These are phyloP conservation scores for Conus betulinus DNA, from an alignment of 1,140 invertebrate species.

Conservation along the genomic window DNA sequence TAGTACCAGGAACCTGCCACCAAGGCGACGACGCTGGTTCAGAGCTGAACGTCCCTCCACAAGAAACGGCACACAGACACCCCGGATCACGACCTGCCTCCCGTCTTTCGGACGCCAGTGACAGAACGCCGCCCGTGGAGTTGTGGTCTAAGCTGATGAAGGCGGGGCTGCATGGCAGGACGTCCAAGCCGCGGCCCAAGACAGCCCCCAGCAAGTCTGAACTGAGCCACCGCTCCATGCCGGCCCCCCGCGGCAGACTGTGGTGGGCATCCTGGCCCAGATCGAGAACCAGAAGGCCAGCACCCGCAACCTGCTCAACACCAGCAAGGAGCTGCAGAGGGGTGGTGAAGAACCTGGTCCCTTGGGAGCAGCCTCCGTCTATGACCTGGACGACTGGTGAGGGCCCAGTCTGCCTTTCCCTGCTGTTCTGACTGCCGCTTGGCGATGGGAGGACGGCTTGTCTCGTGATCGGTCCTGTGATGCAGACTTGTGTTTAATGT, in stretches of 20 bases:
- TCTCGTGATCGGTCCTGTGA: background rate
- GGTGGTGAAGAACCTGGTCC: slow-evolving; percentile 2
- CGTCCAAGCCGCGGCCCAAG: background rate
- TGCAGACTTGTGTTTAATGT: background rate
- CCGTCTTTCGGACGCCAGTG: slow-evolving; percentile 2
- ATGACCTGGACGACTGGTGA: background rate
- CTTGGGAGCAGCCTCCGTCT: background rate
- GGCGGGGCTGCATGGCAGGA: background rate
- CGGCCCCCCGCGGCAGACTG: slow-evolving; percentile 2
- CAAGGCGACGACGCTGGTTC: background rate
- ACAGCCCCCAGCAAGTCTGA: slow-evolving; percentile 10
- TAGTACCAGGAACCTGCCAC: background rate
- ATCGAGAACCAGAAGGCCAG: slow-evolving; percentile 20
- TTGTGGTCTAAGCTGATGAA: background rate
- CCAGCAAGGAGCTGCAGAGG: slow-evolving; percentile 19
- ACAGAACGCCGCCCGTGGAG: background rate
- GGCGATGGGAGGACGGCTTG: background rate
- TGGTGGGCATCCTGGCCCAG: slow-evolving; percentile 24
- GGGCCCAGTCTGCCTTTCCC: background rate
- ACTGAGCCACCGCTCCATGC: slow-evolving; percentile 14
- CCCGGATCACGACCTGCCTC: background rate
- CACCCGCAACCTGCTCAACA: background rate
- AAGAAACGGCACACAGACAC: background rate
- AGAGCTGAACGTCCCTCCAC: background rate
- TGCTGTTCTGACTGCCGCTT: background rate